These are phyloP conservation scores for Bembecia ichneumoniformis DNA, from an alignment of 2,888 invertebrate genomes.

Conservation along the genomic window DNA sequence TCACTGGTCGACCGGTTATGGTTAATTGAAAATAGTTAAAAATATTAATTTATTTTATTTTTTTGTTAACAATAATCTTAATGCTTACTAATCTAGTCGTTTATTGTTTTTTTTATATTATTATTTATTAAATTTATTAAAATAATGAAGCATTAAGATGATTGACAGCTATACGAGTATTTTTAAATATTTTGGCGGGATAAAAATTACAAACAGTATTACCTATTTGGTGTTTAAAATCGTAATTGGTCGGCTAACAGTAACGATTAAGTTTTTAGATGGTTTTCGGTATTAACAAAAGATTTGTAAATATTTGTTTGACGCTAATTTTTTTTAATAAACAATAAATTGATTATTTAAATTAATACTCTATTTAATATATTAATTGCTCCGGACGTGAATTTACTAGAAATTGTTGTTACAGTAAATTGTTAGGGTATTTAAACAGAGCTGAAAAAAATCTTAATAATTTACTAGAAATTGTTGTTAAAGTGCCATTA, in stretches of 20 bases:
- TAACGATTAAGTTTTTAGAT: neutral
- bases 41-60: neutral
- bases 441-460: no score
- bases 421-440: no score
- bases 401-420: no score
- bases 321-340: no score
- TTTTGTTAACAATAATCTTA: conserved; percentile 9
- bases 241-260: neutral
- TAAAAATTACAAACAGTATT: neutral
- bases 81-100: conserved; percentile 42
- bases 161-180: neutral
- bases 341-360: no score
- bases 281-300: neutral
- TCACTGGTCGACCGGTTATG: neutral
- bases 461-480: no score
- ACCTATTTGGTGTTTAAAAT: neutral
- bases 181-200: neutral
- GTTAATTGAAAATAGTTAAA: neutral
- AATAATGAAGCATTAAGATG: conserved; percentile 1
- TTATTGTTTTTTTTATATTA: conserved; percentile 12
- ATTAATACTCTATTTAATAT: no score
- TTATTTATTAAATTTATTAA: conserved; percentile 14
- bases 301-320: neutral
- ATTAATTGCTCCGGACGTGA: no score
- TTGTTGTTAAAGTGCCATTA: no score